These are phyloP conservation scores for Danio rerio DNA, from an alignment of 2,113 vertebrate species.

Conservation along the genomic window GRCz12tu NC_133190.1:33045501-33046000, in stretches of 20 bases:
- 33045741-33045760: constrained; percentile 73
- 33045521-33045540: constrained; percentile 60
- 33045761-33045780: constrained; percentile 56
- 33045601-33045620: constrained; percentile 72
- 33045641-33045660: constrained; percentile 77
- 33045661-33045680: constrained; percentile 78
- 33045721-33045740: constrained; percentile 80
- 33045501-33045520: constrained; percentile 59
- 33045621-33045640: constrained; percentile 76
- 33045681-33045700: constrained; percentile 76
- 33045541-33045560: constrained; percentile 64
- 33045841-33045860: constrained; percentile 58
- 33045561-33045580: constrained; percentile 82
- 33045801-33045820: constrained; percentile 68
- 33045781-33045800: constrained; percentile 36
- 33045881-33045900: constrained; percentile 39
- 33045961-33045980: background rate
- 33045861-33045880: constrained; percentile 46
- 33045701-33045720: constrained; percentile 75
- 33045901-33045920: constrained; percentile 29
- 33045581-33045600: constrained; percentile 77
- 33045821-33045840: constrained; percentile 61
- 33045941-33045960: constrained; percentile 3
- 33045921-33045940: constrained; percentile 20
- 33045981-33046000: constrained; percentile 1